A percentile compares a stretch with the other conserved stretches of the same genome.
phyloP scores from a whole-genome alignment of 2,113 vertebrate genomes.

The Beaufortia kweichowensis region DNA sequence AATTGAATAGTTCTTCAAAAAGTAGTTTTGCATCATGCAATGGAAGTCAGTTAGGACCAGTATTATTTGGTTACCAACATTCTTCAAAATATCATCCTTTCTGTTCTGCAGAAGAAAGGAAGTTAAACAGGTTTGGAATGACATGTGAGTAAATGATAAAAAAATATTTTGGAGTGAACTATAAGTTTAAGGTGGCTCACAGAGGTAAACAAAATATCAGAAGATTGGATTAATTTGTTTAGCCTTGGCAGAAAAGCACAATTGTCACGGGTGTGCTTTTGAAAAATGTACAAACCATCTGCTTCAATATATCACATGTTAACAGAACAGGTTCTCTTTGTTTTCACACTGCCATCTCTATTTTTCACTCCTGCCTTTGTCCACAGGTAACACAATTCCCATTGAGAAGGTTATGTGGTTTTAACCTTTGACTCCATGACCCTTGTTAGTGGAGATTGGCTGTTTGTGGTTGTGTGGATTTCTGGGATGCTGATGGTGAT shows the following conservation, averaged over 20 bases:
- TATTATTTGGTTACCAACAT: too few species aligned
- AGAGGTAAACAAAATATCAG: background rate
- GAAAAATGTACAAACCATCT: slow-evolving; percentile 1
- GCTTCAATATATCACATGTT: slow-evolving; percentile 13
- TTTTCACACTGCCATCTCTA: slow-evolving; percentile 19
- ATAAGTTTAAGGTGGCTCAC: background rate
- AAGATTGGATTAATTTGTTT: slow-evolving; percentile 6
- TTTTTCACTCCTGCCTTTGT: slow-evolving; percentile 9
- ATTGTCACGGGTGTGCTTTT: background rate
- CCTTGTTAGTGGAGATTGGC: slow-evolving; percentile 66
- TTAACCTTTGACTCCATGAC: slow-evolving; percentile 71
- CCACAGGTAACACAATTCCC: slow-evolving; percentile 70
- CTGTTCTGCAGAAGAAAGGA: too few species aligned
- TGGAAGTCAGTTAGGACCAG: too few species aligned
- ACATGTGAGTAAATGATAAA: too few species aligned
- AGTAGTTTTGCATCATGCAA: too few species aligned
- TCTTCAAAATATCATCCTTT: too few species aligned
- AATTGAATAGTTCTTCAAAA: background rate
- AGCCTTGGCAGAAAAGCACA: background rate
- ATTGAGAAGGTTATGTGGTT: slow-evolving; percentile 71
- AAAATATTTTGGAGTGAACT: too few species aligned
- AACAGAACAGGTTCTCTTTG: background rate
- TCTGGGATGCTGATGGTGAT: background rate
- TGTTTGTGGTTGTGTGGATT: slow-evolving; percentile 62
- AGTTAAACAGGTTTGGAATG: too few species aligned